Base-by-base conservation (phyloP, 2,888 invertebrate genomes). In the Plebejus argus region DNA sequence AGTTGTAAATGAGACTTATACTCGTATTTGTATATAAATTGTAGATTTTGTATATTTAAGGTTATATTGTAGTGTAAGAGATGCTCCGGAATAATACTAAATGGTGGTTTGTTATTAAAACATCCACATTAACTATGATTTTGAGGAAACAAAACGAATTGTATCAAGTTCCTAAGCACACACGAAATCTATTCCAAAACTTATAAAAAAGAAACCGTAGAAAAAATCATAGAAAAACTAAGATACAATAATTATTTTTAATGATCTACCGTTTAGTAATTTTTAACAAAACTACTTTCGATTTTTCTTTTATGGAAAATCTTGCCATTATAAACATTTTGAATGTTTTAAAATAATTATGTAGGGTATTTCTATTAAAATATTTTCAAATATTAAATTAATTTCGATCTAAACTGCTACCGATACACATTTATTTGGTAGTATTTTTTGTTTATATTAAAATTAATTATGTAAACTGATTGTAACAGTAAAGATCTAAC, bases 21-120 rank as follows among this genome's bases (percentile, higher is more conserved):
- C 77, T 77, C 77, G 58, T 71, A 71, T 77, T 56, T 77, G 71
- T 56, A 77, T 71, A 77, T 77, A 77, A 77, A 49, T 56, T 23
- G 56, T 71, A 28, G 20, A 76, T 81, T 82, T 80, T 81, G 72
- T 76, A 77, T 78, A 76, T 78, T 79, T 80, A 78, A 72, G 49
- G 23, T 28, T 28, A 39, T 10, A 72, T 39, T 45, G 0, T 71
- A 20, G 15, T 72, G 35, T 71, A 49, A 23, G 28, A 66, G 18
- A 74, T 53, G 72, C 49, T 53, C 28, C 18, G 15, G n/a, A 74
- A 45, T 49, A 3, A 53, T 18, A 49, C 45, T 49, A 23, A 45
- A 23, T 53, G 74, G 49, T 74, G 53, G 18, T 49, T 72, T 74
- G 53, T 74, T 74, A 18, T 8, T 12, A 71, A 35, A 35, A n/a